These are phyloP conservation scores for Porites cylindrica DNA, from an alignment of 92 coral and sea anemone species.

Conservation along the genomic window DNA sequence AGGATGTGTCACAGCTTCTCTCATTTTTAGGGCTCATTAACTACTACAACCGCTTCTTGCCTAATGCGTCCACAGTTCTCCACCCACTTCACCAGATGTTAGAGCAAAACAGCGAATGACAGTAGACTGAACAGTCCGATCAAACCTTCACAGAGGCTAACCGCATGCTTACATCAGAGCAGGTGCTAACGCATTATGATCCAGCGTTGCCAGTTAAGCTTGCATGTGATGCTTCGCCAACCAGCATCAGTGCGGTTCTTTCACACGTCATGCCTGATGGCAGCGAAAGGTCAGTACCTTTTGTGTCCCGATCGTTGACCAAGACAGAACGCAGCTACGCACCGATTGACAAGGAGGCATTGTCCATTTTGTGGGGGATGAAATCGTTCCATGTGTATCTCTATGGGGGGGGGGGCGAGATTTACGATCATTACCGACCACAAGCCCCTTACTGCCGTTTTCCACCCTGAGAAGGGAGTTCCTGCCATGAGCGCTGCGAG, in stretches of 20 bases:
- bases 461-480: constrained; percentile 66
- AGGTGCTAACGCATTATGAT: constrained; percentile 69
- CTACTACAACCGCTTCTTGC: no score
- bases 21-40: not conserved
- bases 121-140: constrained; percentile 35
- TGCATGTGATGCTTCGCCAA: no score
- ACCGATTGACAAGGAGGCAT: not conserved
- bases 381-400: constrained; percentile 9
- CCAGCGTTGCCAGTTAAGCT: no score
- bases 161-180: constrained; percentile 27
- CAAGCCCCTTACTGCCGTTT: constrained; percentile 30
- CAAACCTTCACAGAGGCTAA: not conserved
- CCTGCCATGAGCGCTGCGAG: constrained; percentile 66
- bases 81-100: constrained; percentile 52
- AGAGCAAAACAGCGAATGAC: constrained; percentile 39
- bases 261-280: constrained; percentile 64
- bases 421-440: no score
- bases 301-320: constrained; percentile 35
- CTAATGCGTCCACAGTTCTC: no score
- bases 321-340: constrained; percentile 64
- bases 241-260: no score
- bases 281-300: constrained; percentile 48
- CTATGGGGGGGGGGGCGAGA: no score
- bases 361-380: constrained; percentile 58
- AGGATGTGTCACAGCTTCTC: constrained; percentile 54